phyloP scores from a whole-genome alignment of 2,888 invertebrate species.

The Polydrusus cervinus region DNA sequence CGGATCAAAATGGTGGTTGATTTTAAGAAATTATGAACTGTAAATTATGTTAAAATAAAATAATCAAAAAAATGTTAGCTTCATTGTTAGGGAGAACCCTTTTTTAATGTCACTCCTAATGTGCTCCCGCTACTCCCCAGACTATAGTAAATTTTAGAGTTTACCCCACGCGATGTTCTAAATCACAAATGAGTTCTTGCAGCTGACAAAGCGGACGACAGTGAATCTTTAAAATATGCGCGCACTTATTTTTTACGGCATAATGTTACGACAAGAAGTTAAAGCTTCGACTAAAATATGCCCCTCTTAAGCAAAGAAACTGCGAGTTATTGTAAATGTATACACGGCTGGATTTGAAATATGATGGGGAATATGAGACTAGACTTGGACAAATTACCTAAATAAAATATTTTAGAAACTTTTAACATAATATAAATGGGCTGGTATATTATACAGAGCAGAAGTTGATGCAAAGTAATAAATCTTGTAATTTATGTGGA shows the following conservation, averaged over 20 bases:
- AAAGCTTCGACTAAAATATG: conserved; percentile 13
- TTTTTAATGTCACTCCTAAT: neutral
- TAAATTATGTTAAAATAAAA: too few relatives aligned
- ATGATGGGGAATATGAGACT: neutral
- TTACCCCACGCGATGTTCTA: conserved; percentile 5
- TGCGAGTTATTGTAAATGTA: conserved; percentile 9
- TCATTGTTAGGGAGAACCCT: too few relatives aligned
- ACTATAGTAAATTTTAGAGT: too few relatives aligned
- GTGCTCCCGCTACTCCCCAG: too few relatives aligned
- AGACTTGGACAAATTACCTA: conserved; percentile 3
- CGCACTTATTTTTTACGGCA: conserved; percentile 25
- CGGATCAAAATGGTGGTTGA: too few relatives aligned
- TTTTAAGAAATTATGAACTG: too few relatives aligned
- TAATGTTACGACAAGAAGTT: conserved; percentile 6
- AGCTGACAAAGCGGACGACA: conserved; percentile 21
- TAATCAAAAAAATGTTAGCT: too few relatives aligned
- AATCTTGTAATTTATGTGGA: too few relatives aligned
- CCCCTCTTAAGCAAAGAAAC: conserved; percentile 11
- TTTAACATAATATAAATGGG: neutral
- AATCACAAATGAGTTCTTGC: conserved; percentile 22
- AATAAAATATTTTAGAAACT: neutral
- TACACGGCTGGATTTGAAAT: conserved; percentile 15
- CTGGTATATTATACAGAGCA: too few relatives aligned
- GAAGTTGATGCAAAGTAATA: too few relatives aligned
- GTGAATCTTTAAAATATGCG: conserved; percentile 26